Conservation (phyloP, 2,113 vertebrate genomes). For the Struthidea cinerea region DNA sequence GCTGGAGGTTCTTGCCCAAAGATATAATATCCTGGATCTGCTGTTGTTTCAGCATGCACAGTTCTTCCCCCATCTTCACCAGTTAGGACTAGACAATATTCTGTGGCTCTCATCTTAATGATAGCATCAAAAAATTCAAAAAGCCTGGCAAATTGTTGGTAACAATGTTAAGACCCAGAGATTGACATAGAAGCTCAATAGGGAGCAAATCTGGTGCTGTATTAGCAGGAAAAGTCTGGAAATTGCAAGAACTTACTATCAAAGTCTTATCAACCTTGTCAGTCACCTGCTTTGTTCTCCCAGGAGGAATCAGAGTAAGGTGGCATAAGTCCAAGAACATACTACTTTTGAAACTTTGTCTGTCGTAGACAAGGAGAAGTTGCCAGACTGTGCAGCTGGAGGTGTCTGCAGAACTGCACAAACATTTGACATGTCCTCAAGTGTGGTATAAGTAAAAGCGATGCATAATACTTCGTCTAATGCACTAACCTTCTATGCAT, state of each 20-base stretch:
- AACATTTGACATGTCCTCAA: background rate
- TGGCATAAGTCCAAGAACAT: background rate
- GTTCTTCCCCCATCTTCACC: background rate
- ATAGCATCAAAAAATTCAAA: background rate
- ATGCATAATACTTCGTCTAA: background rate
- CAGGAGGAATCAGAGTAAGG: background rate
- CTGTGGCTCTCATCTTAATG: background rate
- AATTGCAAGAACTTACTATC: background rate
- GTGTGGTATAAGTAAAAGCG: background rate
- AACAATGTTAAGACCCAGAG: background rate
- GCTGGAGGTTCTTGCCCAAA: background rate
- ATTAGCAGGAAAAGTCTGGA: background rate
- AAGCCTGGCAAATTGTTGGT: background rate
- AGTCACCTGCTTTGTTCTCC: background rate
- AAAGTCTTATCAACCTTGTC: conserved; percentile 9
- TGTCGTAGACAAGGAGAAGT: background rate
- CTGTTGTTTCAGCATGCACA: background rate
- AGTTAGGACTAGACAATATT: background rate
- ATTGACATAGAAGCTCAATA: background rate
- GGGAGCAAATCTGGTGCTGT: background rate
- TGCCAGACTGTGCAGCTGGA: conserved; percentile 20
- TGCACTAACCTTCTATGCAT: background rate
- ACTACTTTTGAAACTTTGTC: background rate
- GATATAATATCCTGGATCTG: background rate
- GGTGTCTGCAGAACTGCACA: background rate